phyloP scores from a whole-genome alignment of 2,113 vertebrate species.

The Eubucco bourcierii region DNA sequence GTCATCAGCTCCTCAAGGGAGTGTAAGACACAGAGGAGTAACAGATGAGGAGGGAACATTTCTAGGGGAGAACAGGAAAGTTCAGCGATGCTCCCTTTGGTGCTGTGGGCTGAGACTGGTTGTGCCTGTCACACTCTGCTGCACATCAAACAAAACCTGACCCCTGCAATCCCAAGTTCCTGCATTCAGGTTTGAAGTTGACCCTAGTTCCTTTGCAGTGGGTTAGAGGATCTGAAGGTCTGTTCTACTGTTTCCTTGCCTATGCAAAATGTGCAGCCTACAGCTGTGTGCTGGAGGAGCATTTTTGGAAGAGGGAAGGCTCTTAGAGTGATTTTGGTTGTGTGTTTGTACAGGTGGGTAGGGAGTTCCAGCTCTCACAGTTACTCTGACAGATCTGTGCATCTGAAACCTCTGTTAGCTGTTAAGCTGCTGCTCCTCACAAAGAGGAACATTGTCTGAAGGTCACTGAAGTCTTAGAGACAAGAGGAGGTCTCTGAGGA shows the following conservation, averaged over 20 bases:
- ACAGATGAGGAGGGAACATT: not conserved
- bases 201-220: not conserved
- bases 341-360: not conserved
- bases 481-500: not conserved
- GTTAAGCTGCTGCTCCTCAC: not conserved
- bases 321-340: not conserved
- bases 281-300: not conserved
- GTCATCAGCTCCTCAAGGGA: not conserved
- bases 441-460: not conserved
- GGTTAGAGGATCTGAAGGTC: not conserved
- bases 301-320: not conserved
- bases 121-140: not conserved
- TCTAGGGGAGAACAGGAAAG: not conserved
- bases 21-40: not conserved
- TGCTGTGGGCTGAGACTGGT: not conserved
- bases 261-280: not conserved
- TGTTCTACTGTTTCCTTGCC: not conserved
- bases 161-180: not conserved
- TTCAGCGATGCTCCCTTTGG: not conserved
- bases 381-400: not conserved
- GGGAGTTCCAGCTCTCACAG: not conserved
- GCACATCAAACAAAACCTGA: not conserved
- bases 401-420: not conserved
- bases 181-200: not conserved
- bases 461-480: not conserved